phyloP scores from a whole-genome alignment of 2,113 vertebrate species.

The Tachycineta bicolor region DNA sequence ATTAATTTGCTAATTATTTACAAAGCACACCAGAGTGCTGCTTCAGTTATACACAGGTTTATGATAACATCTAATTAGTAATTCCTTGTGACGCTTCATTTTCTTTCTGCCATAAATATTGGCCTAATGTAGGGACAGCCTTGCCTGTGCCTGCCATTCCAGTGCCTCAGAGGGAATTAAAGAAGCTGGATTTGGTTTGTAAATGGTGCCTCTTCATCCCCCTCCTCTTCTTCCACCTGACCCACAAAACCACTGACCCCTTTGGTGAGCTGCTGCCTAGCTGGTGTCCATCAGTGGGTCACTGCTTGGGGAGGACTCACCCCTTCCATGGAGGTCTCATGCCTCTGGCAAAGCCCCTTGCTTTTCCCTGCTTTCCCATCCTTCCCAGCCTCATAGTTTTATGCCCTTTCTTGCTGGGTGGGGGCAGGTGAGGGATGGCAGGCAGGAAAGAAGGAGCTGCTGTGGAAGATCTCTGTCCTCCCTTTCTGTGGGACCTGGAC shows the following conservation, averaged over 20 bases:
- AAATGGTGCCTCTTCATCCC: neutral
- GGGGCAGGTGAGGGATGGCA: neutral
- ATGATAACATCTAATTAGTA: constrained; percentile 36
- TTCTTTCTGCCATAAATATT: constrained; percentile 46
- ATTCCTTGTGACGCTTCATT: constrained; percentile 33
- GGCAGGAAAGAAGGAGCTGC: neutral
- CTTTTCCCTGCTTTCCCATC: neutral
- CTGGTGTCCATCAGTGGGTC: accelerated
- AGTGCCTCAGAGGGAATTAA: neutral
- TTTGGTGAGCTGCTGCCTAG: neutral
- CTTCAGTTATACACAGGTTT: neutral
- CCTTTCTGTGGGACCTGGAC: neutral
- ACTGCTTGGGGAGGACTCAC: neutral
- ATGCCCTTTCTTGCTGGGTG: neutral
- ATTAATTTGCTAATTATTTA: constrained; percentile 56
- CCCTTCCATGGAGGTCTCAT: neutral
- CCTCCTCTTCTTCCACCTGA: neutral
- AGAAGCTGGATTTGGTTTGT: neutral
- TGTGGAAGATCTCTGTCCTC: accelerated
- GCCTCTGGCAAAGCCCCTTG: neutral
- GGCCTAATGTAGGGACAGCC: neutral
- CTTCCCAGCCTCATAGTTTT: accelerated
- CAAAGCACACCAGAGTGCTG: constrained; percentile 11
- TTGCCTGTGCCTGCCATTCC: neutral
- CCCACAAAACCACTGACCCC: neutral